Conservation (phyloP, 2,113 vertebrate genomes). For the Ctenodactylus gundi region DNA sequence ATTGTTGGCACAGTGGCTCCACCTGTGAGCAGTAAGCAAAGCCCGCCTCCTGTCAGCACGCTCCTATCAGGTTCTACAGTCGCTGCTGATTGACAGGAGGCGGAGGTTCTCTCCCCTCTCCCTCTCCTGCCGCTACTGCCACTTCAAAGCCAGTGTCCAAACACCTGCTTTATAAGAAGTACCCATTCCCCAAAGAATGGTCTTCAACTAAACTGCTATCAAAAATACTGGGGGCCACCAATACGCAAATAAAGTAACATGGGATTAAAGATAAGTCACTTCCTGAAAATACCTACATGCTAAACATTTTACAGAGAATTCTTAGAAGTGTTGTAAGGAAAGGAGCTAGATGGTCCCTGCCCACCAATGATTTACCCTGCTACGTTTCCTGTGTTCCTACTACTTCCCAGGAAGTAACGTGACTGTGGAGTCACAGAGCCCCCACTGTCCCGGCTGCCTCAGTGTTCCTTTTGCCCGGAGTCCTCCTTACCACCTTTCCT, state of each 20-base stretch:
- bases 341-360: neutral
- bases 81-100: no score
- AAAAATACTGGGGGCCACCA: no score
- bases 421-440: neutral
- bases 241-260: no score
- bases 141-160: no score
- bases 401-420: neutral
- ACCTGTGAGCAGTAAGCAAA: no score
- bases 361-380: neutral
- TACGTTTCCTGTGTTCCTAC: neutral
- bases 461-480: neutral
- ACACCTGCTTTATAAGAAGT: no score
- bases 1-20: neutral
- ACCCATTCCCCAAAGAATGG: no score
- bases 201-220: no score
- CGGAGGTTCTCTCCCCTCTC: no score
- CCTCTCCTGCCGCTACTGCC: no score
- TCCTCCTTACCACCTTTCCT: neutral
- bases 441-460: accelerated
- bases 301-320: neutral
- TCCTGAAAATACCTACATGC: neutral
- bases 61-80: no score
- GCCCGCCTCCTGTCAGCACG: no score
- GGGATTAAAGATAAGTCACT: neutral
- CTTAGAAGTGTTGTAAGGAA: neutral